Base-by-base conservation (phyloP, 2,888 invertebrate species). In the Andrena praecox region DNA sequence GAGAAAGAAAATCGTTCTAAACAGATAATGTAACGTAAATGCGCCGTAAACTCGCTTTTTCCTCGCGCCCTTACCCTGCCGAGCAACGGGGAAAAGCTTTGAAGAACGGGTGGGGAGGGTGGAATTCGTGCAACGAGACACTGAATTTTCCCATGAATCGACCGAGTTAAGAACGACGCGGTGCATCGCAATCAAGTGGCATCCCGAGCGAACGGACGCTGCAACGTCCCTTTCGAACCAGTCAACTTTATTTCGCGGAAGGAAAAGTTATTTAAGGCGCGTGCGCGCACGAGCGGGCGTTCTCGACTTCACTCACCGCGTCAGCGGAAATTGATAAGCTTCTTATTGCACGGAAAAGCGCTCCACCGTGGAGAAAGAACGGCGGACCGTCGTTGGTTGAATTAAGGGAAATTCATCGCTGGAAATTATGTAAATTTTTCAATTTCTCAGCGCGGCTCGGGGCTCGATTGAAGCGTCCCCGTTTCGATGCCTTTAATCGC, bases 261-360 rank as follows among this genome's bases (percentile, higher is more conserved):
- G 20, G 42, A 42, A 35, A 79, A 79, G 50, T 69, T 72, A 72
- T 72, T 78, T 50, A 72, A 67, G 48, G 12, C 24, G 24, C 56
- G 3, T 10, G 20, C 66, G 71, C 69, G 69, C 35, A 48, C 27
- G 24, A 24, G 20, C 66, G 71, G 50, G 64, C 29, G 63, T 48
- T 60, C 72, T 54, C 42, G 60, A 48, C 60, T 67, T 33, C 29
- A 27, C 42, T 12, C 31, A 31, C 27, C 78, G 68, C 68, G 63
- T 74, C 80, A 76, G 67, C 64, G 80, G 29, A 76, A 80, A 82
- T 82, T 82, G 80, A 80, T 82, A 80, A 80, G 80, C 66, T 76
- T 80, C 70, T 71, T 62, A 80, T 70, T 63, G 67, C 33, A 29
- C n/a, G 67, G 54, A 48, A 76, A 80, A 80, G 35, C 35, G 67